Base-by-base conservation (phyloP, 1,140 invertebrate species). In the Drosophila littoralis region DNA sequence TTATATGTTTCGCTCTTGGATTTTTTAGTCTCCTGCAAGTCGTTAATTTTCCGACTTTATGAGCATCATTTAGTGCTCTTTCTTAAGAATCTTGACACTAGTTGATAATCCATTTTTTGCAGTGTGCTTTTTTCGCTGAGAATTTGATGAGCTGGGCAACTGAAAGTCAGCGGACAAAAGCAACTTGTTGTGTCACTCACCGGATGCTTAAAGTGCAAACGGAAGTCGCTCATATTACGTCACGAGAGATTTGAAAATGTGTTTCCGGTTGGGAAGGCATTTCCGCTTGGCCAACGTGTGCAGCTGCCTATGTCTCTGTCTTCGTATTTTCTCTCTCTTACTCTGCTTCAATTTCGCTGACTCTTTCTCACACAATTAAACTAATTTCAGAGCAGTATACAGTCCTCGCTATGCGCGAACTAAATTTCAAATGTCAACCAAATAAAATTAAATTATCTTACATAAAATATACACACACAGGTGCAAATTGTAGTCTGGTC, bases 191-290 rank as follows among this genome's bases (percentile, higher is more conserved):
- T 77, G 79, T 64, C 66, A 73, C 60, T 75, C 66, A 48, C 78
- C 82, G 81, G 82, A 84, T 75, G 77, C 71, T 80, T 51, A 81
- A 86, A 81, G 82, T 85, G 81, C 82, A 85, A 86, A 80, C 81
- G 81, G 82, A 86, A 75, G 75, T 75, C 42, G 82, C 75, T 78
- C 75, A 81, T 86, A 81, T 77, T 75, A 77, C 68, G 66, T 71
- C 77, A 73, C 70, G 61, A 70, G 66, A 71, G 65, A 77, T 71
- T 76, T 68, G 60, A 65, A 85, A 85, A 67, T 70, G 43, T 58
- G 45, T 63, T 75, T 86, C 82, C 81, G 82, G 36, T 69, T 48
- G 15, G 38, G 61, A 57, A 45, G 40, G 52, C 52, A 71, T 40
- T 71, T 71, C 76, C 78, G 72, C 43, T 51, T 7, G 17, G n/a